Evolutionary conservation across 2,888 invertebrate genomes (phyloP).

Genomic region (Drosophila mimetica): DNA sequence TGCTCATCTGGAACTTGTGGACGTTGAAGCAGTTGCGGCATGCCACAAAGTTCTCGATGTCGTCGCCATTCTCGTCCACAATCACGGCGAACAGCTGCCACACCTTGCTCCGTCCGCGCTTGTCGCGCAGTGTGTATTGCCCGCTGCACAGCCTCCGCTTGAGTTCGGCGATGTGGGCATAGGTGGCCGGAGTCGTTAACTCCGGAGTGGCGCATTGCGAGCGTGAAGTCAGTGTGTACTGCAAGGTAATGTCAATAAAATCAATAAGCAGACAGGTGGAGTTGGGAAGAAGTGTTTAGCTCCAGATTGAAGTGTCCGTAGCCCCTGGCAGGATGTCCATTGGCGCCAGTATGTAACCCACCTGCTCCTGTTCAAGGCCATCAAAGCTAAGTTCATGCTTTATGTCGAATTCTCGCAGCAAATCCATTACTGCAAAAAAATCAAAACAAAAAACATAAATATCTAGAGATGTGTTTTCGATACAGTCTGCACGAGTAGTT

Average conservation of each 20-base stretch:
- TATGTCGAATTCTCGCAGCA: not conserved
- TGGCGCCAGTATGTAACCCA: not conserved
- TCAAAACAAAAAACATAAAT: conserved; percentile 11
- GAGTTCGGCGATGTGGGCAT: conserved; percentile 9
- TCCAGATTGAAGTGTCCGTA: not conserved
- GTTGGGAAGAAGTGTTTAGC: not conserved
- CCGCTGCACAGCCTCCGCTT: not conserved
- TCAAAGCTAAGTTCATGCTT: not conserved
- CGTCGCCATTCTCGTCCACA: conserved; percentile 1
- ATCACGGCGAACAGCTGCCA: conserved; percentile 8
- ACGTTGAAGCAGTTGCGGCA: conserved; percentile 10
- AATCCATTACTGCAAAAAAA: not conserved
- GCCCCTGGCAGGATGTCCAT: not conserved
- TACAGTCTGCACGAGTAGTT: not conserved
- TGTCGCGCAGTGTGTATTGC: conserved; percentile 2
- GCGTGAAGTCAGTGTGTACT: not conserved
- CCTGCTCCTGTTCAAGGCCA: not conserved
- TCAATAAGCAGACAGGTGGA: not conserved
- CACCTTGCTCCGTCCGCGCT: conserved; percentile 2
- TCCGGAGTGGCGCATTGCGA: conserved; percentile 3
- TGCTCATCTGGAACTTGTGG: conserved; percentile 8
- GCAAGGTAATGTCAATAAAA: not conserved
- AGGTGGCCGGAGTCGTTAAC: not conserved
- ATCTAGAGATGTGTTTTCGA: not conserved
- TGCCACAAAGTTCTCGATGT: conserved; percentile 6